These are phyloP conservation scores for Monodelphis domestica DNA, from an alignment of 2,797 vertebrate species.

Conservation along the genomic window DNA sequence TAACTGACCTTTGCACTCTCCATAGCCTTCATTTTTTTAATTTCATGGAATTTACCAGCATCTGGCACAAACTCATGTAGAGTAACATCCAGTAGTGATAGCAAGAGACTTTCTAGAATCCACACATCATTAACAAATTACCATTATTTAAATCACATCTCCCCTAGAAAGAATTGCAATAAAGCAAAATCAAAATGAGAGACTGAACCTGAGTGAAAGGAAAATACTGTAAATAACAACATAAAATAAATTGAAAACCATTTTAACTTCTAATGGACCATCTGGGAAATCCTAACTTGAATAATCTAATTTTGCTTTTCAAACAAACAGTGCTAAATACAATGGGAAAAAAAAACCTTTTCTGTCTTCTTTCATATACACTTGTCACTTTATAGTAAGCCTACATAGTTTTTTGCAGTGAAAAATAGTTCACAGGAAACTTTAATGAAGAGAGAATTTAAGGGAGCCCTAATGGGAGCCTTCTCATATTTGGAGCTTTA, in stretches of 20 bases:
- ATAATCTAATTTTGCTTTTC: conserved; percentile 49
- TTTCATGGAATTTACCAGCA: background rate
- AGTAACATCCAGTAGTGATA: conserved; percentile 6
- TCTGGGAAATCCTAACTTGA: conserved; percentile 26
- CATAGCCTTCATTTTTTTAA: conserved; percentile 8
- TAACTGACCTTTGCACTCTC: background rate
- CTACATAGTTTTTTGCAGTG: background rate
- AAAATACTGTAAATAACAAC: conserved; percentile 17
- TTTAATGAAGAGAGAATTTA: background rate
- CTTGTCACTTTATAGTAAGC: conserved; percentile 36
- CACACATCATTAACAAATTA: conserved; percentile 43
- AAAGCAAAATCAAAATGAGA: conserved; percentile 17
- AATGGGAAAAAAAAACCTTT: conserved; percentile 26
- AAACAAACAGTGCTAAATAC: conserved; percentile 50
- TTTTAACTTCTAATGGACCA: conserved; percentile 49
- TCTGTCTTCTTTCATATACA: background rate
- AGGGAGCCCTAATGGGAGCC: background rate
- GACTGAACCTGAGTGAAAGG: conserved; percentile 4
- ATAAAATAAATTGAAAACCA: conserved; percentile 55
- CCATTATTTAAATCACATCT: conserved; percentile 32
- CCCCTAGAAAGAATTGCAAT: conserved; percentile 23
- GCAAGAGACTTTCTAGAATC: background rate
- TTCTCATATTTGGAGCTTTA: background rate
- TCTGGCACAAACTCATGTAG: background rate
- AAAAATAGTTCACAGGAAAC: conserved; percentile 18